Evolutionary conservation across 2,888 invertebrate species (phyloP), one percentile per base, ranked within the genome.

Genomic region (Andrena marginata): DNA sequence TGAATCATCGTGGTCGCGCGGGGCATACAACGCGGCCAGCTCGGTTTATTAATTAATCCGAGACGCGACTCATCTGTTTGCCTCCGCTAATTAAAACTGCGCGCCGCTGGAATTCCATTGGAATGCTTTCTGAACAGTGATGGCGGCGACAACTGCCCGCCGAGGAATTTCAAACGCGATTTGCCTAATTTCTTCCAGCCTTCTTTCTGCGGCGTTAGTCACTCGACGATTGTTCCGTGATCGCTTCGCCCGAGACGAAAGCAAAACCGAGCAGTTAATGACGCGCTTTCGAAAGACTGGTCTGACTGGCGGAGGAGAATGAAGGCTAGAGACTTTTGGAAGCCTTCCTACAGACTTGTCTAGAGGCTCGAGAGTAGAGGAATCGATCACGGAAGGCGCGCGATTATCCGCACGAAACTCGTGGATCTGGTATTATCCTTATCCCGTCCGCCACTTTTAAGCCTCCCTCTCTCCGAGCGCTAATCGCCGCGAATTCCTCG

Each of bases 41-140:
- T 72, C 72, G 78, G 85, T 85, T 77, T 88, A 87, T 85, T 86
- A 86, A 88, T 88, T 88, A 86, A 86, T 78, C 75, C 62, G 77
- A 84, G 82, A 70, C 80, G 49, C 79, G 79, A 75, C 64, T 75
- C 77, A 54, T 68, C 75, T 70, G 80, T 81, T 87, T 77, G 81
- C 77, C 26, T 33, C 60, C 23, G 33, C 71, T 86, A 88, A 88
- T 89, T 87, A 80, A 80, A 77, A 65, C 77, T 68, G 59, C 77
- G 64, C 63, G 77, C 76, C 81, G 74, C 10, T 49, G 26, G 76
- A 85, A 83, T 88, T 88, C 87, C 85, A 77, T 64, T 33, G 31
- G 54, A 62, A 65, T 82, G 62, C 75, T 42, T 62, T 62, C 42
- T 33, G 16, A 16, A 2, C 63, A 7, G 42, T 26, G 60, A n/a